A percentile compares a stretch with the other conserved stretches of the same genome.
Evolutionary conservation across 2,888 invertebrate genomes (phyloP).

Genomic region (Hemaris fuciformis): DNA sequence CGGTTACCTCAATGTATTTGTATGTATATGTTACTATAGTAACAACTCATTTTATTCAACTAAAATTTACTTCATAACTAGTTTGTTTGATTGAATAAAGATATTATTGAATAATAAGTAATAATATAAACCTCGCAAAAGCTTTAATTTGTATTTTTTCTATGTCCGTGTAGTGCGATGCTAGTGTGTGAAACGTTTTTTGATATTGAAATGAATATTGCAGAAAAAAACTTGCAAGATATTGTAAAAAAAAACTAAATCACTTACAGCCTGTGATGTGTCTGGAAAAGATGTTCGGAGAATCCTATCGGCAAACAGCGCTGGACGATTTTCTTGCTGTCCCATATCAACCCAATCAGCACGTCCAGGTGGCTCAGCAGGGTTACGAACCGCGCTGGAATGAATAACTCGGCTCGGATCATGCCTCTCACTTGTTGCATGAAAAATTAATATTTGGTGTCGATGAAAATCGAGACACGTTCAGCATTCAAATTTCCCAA

Average conservation of each 20-base stretch:
- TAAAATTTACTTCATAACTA: too few relatives aligned
- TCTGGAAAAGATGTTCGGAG: constrained; percentile 74
- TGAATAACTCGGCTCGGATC: constrained; percentile 74
- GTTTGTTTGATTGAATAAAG: too few relatives aligned
- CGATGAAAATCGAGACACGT: not conserved
- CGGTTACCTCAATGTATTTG: too few relatives aligned
- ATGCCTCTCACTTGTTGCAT: constrained; percentile 41
- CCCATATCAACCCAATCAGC: constrained; percentile 85
- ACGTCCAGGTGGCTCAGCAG: constrained; percentile 86
- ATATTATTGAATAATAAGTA: too few relatives aligned
- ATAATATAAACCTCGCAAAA: too few relatives aligned
- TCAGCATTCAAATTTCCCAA: not conserved
- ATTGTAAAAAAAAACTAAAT: not conserved
- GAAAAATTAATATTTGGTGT: constrained; percentile 8
- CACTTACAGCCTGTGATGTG: constrained; percentile 81
- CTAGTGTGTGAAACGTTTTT: not conserved
- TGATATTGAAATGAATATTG: not conserved
- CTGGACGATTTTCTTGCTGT: constrained; percentile 78
- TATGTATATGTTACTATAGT: not conserved
- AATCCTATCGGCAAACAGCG: constrained; percentile 77
- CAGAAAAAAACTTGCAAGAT: not conserved
- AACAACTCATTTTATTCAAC: not conserved
- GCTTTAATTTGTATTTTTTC: not conserved
- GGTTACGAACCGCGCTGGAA: constrained; percentile 86
- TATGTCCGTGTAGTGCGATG: not conserved